phyloP scores from a whole-genome alignment of 2,797 vertebrate genomes.

The Coregonus sp. region DNA sequence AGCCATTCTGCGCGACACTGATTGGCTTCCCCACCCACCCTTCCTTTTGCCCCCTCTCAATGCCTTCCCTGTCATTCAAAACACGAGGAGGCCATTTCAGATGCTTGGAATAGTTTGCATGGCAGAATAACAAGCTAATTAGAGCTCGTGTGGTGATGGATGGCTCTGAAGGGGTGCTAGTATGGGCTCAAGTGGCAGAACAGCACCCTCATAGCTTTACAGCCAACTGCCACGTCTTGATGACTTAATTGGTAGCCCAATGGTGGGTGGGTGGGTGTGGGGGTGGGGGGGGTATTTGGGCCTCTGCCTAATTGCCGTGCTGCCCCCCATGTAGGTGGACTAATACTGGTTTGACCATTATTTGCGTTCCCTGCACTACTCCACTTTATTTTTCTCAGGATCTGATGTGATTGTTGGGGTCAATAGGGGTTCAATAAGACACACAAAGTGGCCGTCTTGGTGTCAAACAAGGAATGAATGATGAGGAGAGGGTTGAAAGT shows the following conservation, averaged over 20 bases:
- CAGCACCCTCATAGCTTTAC: slow-evolving; percentile 56
- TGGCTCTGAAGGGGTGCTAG: slow-evolving; percentile 56
- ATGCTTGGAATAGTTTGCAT: slow-evolving; percentile 76
- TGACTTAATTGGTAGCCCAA: slow-evolving; percentile 69
- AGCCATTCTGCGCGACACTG: slow-evolving; percentile 70
- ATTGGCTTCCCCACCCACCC: slow-evolving; percentile 66
- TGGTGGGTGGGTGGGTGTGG: slow-evolving; percentile 30
- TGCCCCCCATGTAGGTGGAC: slow-evolving; percentile 46
- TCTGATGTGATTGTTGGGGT: slow-evolving; percentile 45
- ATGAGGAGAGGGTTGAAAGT: slow-evolving; percentile 38
- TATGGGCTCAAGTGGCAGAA: slow-evolving; percentile 62
- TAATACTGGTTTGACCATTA: slow-evolving; percentile 50
- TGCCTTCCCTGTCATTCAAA: slow-evolving; percentile 73
- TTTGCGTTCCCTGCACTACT: slow-evolving; percentile 38
- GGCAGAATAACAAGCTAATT: slow-evolving; percentile 82
- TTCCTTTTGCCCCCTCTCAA: slow-evolving; percentile 61
- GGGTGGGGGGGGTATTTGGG: slow-evolving; percentile 49
- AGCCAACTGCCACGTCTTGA: slow-evolving; percentile 67
- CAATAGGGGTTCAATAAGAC: slow-evolving; percentile 55
- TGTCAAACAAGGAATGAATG: slow-evolving; percentile 34
- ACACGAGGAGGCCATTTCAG: slow-evolving; percentile 75
- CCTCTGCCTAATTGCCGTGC: slow-evolving; percentile 49
- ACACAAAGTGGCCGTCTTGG: slow-evolving; percentile 32
- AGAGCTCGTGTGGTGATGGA: slow-evolving; percentile 72
- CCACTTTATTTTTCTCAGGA: slow-evolving; percentile 34